Evolutionary conservation across 2,797 vertebrate species (phyloP).

Genomic region (Synanceia verrucosa): DNA sequence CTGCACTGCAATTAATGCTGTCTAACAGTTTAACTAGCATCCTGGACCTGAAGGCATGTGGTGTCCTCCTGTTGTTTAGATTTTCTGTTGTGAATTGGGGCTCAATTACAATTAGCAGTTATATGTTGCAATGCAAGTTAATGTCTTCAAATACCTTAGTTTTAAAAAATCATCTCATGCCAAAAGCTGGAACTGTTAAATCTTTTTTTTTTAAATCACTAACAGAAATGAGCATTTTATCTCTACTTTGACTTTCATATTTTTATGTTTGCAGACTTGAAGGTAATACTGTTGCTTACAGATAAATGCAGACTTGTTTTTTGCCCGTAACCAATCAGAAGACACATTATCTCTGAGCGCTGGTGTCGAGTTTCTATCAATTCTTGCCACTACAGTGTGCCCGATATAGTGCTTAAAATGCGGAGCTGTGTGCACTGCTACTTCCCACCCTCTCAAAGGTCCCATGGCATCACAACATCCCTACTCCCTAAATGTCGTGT

Average conservation of each 20-base stretch:
- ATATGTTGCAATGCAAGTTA: neutral
- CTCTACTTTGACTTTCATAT: too few relatives aligned
- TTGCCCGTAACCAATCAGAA: neutral
- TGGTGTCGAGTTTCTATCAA: neutral
- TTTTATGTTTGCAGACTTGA: neutral
- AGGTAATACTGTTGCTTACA: neutral
- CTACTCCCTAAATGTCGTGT: neutral
- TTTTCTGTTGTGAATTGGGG: neutral
- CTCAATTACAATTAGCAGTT: too few relatives aligned
- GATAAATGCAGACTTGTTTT: neutral
- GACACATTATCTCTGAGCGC: neutral
- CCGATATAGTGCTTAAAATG: neutral
- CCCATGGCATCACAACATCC: neutral
- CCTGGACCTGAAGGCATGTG: slow-evolving; percentile 2
- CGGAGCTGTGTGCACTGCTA: neutral
- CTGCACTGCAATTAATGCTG: slow-evolving; percentile 9
- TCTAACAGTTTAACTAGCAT: neutral
- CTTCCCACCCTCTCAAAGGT: neutral
- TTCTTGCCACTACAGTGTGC: neutral
- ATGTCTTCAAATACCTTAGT: neutral
- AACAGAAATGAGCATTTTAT: too few relatives aligned
- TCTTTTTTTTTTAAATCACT: too few relatives aligned
- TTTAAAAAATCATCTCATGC: neutral
- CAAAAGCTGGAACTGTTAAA: neutral
- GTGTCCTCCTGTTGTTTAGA: neutral